Evolutionary conservation across 2,797 vertebrate genomes (phyloP), one percentile per base, ranked within the genome.

Genomic region (Peromyscus melanophrys): DNA sequence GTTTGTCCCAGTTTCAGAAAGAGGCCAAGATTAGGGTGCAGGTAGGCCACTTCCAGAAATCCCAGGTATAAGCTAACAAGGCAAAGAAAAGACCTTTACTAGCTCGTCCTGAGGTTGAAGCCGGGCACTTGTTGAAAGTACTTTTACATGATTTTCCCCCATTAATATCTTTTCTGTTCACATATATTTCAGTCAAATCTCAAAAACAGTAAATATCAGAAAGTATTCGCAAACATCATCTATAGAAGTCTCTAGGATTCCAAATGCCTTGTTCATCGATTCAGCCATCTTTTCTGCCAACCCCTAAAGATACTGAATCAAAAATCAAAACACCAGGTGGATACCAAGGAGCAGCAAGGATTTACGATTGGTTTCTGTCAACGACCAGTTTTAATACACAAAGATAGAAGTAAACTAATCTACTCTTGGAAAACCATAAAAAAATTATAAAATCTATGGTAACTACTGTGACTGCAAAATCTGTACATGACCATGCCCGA

Each of bases 171-270:
- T 12, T 57, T 86, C 65, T 81, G 81, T 65, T 90, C 57, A 90
- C 21, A 83, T 73, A 84, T 63, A 89, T 81, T 85, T 94, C 67
- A 89, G 67, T 14, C 71, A 94, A 94, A 82, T 90, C 46, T 90
- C 65, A 96, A 97, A 95, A 89, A 77, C 40, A 31, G n/a, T 77
- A 69, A 75, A 10, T 52, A 92, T 65, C 75, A 63, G 73, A 83
- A 94, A 90, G 55, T 10, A 63, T 81, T 31, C 19, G 63, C 75
- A 91, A 88, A 92, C 90, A 59, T 21, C 6, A 29, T 31, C 23
- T 78, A 16, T 25, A 65, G 71, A 95, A 29, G 43, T 29, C 73
- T 25, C 14, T 17, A 31, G 59, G 34, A 93, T 40, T 69, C 43
- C 87, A 34, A 63, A 52, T 67, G 77, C 21, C 71, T 57, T 37